Evolutionary conservation across 1,140 invertebrate species (phyloP).

Genomic region (Lerema accius): DNA sequence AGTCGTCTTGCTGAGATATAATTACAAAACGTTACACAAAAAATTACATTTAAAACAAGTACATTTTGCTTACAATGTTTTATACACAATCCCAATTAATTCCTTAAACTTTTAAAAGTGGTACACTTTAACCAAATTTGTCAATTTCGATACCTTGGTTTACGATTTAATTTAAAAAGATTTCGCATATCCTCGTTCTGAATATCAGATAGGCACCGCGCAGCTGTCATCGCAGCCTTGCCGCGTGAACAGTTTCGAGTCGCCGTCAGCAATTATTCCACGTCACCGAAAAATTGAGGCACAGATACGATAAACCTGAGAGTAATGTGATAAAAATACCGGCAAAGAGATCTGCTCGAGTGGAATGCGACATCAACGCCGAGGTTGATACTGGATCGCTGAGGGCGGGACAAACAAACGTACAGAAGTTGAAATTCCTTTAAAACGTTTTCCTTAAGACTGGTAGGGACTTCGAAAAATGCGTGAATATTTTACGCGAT

Average conservation of each 20-base stretch:
- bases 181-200: conserved; percentile 34
- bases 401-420: conserved; percentile 9
- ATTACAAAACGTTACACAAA: too few species aligned
- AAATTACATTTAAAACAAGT: too few species aligned
- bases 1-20: too few species aligned
- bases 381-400: conserved; percentile 41
- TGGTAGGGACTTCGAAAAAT: not conserved
- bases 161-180: conserved; percentile 38
- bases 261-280: conserved; percentile 68
- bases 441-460: not conserved
- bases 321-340: conserved; percentile 58
- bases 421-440: conserved; percentile 10
- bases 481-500: too few species aligned
- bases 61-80: too few species aligned
- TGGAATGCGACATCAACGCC: conserved; percentile 59
- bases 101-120: not conserved
- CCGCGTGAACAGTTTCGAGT: conserved; percentile 62
- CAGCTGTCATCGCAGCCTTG: conserved; percentile 63
- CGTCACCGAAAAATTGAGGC: conserved; percentile 69
- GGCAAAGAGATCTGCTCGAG: conserved; percentile 49
- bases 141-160: conserved; percentile 8
- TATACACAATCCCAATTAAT: not conserved
- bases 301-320: conserved; percentile 62
- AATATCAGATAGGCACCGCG: conserved; percentile 50
- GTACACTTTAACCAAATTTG: not conserved